Evolutionary conservation across 2,797 vertebrate species (phyloP).

Genomic region (Crenuchus spilurus): DNA sequence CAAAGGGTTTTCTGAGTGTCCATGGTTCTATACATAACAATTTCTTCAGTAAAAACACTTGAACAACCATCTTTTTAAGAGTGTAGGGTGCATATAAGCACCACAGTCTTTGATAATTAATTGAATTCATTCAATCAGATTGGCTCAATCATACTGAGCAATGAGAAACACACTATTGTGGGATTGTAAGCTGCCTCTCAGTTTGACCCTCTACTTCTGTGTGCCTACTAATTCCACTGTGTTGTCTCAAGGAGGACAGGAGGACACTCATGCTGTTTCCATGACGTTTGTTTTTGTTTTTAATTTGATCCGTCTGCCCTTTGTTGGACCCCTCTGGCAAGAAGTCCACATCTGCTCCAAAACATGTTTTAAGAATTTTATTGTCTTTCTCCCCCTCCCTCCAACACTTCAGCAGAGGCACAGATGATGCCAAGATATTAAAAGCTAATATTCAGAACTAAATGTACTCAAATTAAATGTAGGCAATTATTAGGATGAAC

Average conservation of each 20-base stretch:
- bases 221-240: not conserved
- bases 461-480: too few species aligned
- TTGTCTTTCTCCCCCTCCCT: conserved; percentile 22
- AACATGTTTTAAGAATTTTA: conserved; percentile 31
- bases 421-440: conserved; percentile 42
- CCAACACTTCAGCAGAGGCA: conserved; percentile 24
- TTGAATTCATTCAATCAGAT: too few species aligned
- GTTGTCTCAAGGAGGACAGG: not conserved
- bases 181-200: not conserved
- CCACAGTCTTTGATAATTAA: too few species aligned
- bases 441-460: too few species aligned
- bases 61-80: too few species aligned
- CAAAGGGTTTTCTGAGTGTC: too few species aligned
- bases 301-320: conserved; percentile 34
- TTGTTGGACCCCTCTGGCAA: conserved; percentile 37
- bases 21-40: too few species aligned
- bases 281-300: conserved; percentile 39
- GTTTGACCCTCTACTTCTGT: not conserved
- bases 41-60: too few species aligned
- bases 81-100: too few species aligned
- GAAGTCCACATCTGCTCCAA: conserved; percentile 47
- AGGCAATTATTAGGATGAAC: too few species aligned
- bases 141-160: too few species aligned
- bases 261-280: conserved; percentile 28
- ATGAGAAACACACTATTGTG: not conserved